phyloP scores from a whole-genome alignment of 2,888 invertebrate genomes.

The Chloromyia formosa region DNA sequence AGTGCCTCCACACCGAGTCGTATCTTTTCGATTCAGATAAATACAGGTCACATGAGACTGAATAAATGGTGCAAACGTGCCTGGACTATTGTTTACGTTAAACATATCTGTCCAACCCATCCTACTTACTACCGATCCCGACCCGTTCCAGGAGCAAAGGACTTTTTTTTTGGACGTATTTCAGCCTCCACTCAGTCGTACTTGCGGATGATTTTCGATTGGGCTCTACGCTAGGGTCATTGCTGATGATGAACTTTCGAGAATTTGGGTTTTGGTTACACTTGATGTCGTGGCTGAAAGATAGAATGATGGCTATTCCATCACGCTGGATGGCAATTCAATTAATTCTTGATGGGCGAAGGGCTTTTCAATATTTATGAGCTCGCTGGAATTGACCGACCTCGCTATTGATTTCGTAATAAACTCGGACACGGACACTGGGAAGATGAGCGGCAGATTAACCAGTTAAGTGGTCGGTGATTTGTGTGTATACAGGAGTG shows the following conservation, averaged over 20 bases:
- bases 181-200: too few relatives aligned
- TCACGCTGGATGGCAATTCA: slow-evolving; percentile 23
- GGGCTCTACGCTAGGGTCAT: too few relatives aligned
- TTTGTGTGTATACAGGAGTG: too few relatives aligned
- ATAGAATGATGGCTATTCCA: neutral
- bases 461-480: too few relatives aligned
- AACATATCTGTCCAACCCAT: neutral
- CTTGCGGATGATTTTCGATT: too few relatives aligned
- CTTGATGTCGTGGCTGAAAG: neutral
- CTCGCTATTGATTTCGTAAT: too few relatives aligned
- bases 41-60: slow-evolving; percentile 16
- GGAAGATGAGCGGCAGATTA: too few relatives aligned
- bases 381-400: neutral
- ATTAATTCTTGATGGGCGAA: slow-evolving; percentile 18
- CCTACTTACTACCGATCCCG: neutral
- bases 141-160: too few relatives aligned
- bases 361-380: slow-evolving; percentile 26
- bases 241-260: slow-evolving; percentile 7
- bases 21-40: neutral
- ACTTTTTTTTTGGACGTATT: too few relatives aligned
- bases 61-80: slow-evolving; percentile 24
- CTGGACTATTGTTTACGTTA: slow-evolving; percentile 20
- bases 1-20: too few relatives aligned
- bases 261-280: slow-evolving; percentile 12
- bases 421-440: too few relatives aligned